phyloP scores from a whole-genome alignment of 2,797 vertebrate species.

The Macropodus opercularis region DNA sequence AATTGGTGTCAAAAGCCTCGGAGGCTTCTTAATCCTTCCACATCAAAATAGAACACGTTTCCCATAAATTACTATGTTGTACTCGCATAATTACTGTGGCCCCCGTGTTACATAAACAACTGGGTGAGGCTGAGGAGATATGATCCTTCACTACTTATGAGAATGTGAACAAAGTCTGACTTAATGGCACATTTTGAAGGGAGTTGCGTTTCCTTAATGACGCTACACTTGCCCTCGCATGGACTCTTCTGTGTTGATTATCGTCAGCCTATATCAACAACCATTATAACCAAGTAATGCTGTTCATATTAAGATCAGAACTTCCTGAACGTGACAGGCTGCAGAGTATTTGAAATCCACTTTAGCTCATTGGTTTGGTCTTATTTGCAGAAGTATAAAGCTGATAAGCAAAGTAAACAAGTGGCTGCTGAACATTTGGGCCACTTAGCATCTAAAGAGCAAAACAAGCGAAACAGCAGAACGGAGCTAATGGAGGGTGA shows the following conservation, averaged over 20 bases:
- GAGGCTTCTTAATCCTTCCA: conserved; percentile 72
- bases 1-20: conserved; percentile 74
- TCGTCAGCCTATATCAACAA: no score
- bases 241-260: no score
- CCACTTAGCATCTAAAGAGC: background rate
- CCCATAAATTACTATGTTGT: conserved; percentile 71
- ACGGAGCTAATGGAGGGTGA: background rate
- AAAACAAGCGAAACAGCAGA: background rate
- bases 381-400: background rate
- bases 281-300: no score
- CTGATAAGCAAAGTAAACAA: background rate
- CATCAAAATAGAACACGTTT: conserved; percentile 75
- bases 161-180: conserved; percentile 28
- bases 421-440: background rate
- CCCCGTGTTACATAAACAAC: conserved; percentile 51
- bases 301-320: conserved; percentile 2
- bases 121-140: conserved; percentile 30
- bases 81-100: conserved; percentile 62
- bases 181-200: conserved; percentile 26
- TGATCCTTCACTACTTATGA: conserved; percentile 17
- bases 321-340: conserved; percentile 2
- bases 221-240: background rate
- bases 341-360: no score
- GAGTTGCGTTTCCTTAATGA: conserved; percentile 11
- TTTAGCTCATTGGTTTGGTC: background rate